phyloP scores from a whole-genome alignment of 2,888 invertebrate genomes.

The Philopedon plagiatum region DNA sequence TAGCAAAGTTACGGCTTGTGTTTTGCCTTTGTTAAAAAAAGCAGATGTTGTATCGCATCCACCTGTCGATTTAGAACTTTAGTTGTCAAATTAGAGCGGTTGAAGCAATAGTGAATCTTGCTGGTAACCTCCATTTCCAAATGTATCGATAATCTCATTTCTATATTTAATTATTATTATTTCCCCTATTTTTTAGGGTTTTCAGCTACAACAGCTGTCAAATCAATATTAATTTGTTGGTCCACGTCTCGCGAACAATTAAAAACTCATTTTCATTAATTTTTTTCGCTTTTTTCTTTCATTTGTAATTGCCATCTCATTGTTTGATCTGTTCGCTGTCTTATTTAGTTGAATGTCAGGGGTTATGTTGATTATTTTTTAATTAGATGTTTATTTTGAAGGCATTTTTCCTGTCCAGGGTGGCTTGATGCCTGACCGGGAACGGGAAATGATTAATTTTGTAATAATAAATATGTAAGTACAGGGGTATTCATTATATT shows the following conservation, averaged over 20 bases:
- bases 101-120: no score
- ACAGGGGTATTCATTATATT: no score
- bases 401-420: not conserved
- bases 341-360: constrained; percentile 39
- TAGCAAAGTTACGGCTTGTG: no score
- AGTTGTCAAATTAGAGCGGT: no score
- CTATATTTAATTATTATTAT: not conserved
- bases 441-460: no score
- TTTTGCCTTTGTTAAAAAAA: no score
- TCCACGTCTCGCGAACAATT: constrained; percentile 28
- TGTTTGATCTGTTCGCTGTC: constrained; percentile 45
- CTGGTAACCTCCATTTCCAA: not conserved
- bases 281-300: constrained; percentile 19
- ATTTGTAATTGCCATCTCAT: constrained; percentile 45
- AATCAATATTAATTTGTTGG: constrained; percentile 43
- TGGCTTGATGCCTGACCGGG: no score
- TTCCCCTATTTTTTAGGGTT: not conserved
- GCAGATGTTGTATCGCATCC: no score
- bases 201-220: constrained; percentile 19
- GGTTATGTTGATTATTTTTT: constrained; percentile 40
- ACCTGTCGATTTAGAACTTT: no score
- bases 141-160: not conserved
- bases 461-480: no score
- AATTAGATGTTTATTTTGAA: constrained; percentile 23
- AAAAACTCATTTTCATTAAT: constrained; percentile 45